Evolutionary conservation across 2,113 vertebrate genomes (phyloP).

Genomic region (Macaca nemestrina): DNA sequence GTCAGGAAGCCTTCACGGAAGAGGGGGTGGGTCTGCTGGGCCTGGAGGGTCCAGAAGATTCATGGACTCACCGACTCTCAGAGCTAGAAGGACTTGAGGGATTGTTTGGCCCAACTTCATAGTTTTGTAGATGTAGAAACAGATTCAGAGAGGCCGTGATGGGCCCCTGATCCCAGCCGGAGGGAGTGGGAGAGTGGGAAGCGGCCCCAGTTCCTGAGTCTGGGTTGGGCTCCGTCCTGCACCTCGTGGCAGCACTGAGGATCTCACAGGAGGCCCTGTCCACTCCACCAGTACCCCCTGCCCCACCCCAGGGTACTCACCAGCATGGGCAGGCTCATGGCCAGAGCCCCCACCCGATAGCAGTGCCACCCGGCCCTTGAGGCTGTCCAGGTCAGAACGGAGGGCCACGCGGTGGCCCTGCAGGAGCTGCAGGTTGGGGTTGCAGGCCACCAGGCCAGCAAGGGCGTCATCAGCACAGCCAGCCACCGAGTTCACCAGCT

Average conservation of each 20-base stretch:
- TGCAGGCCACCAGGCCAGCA: slow-evolving; percentile 87
- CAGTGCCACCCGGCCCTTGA: slow-evolving; percentile 91
- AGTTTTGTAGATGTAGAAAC: not conserved
- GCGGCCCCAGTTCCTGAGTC: not conserved
- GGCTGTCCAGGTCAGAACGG: slow-evolving; percentile 85
- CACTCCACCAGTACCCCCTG: not conserved
- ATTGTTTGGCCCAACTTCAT: not conserved
- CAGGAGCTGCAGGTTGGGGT: slow-evolving; percentile 84
- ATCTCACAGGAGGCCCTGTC: not conserved
- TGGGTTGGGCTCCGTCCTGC: not conserved
- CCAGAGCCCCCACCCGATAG: slow-evolving; percentile 95
- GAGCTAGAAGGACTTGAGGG: not conserved
- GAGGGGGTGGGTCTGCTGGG: not conserved
- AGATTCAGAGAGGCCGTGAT: not conserved
- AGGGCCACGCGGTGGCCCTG: slow-evolving; percentile 91
- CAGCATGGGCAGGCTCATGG: slow-evolving; percentile 95
- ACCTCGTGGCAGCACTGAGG: not conserved
- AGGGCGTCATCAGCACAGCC: slow-evolving; percentile 92
- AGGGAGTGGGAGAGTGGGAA: not conserved
- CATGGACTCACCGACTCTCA: not conserved
- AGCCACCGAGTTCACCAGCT: slow-evolving; percentile 88
- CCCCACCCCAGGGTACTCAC: slow-evolving; percentile 75
- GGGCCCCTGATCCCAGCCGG: not conserved
- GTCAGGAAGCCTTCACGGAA: not conserved
- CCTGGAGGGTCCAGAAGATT: not conserved